Evolutionary conservation across 2,797 vertebrate species (phyloP).

Genomic region (Hoplostethus atlanticus): DNA sequence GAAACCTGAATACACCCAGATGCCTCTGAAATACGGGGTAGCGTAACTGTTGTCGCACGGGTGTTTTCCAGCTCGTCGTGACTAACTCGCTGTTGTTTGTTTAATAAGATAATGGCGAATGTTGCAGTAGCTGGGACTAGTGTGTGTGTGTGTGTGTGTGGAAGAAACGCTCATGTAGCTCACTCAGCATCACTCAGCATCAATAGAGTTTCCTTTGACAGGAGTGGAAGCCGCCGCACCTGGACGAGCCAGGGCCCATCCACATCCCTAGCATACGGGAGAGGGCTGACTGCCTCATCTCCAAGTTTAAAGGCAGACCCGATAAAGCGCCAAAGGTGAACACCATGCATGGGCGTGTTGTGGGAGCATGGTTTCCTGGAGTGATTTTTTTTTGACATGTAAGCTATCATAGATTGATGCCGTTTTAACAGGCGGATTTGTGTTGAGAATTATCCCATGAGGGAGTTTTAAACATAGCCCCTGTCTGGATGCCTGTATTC

Average conservation of each 20-base stretch:
- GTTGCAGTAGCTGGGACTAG: constrained; percentile 2
- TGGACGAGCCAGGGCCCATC: constrained; percentile 65
- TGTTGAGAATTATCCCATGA: background rate
- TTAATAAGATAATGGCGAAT: background rate
- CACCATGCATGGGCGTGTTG: constrained; percentile 64
- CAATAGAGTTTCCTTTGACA: constrained; percentile 67
- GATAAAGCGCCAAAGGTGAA: constrained; percentile 83
- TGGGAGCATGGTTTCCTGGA: constrained; percentile 9
- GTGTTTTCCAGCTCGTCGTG: constrained; percentile 5
- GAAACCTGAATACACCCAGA: constrained; percentile 67
- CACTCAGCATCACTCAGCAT: constrained; percentile 37
- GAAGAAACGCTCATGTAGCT: background rate
- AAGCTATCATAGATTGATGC: background rate
- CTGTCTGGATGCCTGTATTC: background rate
- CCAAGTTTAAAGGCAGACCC: constrained; percentile 78
- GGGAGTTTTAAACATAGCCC: background rate
- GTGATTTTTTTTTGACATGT: background rate
- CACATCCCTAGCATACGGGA: constrained; percentile 81
- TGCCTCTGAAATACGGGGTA: constrained; percentile 63
- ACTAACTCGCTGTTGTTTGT: background rate
- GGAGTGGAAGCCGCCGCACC: constrained; percentile 61
- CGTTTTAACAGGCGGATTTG: background rate
- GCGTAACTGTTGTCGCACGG: constrained; percentile 67
- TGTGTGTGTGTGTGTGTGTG: background rate
- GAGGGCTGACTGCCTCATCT: constrained; percentile 78